Conservation (phyloP, 2,888 invertebrate genomes). For the Kryphioiulus occultus region DNA sequence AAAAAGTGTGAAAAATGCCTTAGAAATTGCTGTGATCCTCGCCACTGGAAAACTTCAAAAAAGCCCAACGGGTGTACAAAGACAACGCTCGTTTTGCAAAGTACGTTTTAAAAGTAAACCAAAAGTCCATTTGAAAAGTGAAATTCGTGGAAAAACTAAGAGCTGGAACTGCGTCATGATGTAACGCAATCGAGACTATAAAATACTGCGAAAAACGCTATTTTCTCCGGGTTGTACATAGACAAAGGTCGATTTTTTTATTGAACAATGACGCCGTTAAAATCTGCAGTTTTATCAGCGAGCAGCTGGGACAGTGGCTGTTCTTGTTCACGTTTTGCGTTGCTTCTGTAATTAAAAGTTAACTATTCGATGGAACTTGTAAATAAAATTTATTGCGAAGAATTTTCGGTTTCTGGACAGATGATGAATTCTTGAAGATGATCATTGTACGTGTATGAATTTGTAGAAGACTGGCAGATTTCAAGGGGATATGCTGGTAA, state of each 20-base stretch:
- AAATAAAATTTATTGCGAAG: background rate
- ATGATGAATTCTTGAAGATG: too few relatives aligned
- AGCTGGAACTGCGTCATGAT: conserved; percentile 68
- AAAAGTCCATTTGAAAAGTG: conserved; percentile 69
- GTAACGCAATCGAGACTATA: conserved; percentile 62
- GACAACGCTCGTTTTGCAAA: conserved; percentile 56
- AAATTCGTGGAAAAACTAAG: conserved; percentile 70
- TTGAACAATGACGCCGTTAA: background rate
- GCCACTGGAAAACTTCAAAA: conserved; percentile 70
- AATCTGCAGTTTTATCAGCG: background rate
- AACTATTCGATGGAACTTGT: conserved; percentile 19
- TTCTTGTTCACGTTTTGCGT: conserved; percentile 11
- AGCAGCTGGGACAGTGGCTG: background rate
- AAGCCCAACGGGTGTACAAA: conserved; percentile 59
- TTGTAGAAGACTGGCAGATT: background rate
- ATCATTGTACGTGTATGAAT: background rate
- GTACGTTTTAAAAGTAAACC: conserved; percentile 63
- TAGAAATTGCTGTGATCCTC: conserved; percentile 71
- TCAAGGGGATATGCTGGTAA: background rate
- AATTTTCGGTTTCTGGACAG: background rate
- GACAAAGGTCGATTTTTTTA: conserved; percentile 15
- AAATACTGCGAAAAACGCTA: background rate
- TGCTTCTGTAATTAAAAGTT: background rate
- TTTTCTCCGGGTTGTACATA: conserved; percentile 10
- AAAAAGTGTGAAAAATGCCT: conserved; percentile 72